phyloP scores from a whole-genome alignment of 1,140 invertebrate genomes.

The Musca domestica region DNA sequence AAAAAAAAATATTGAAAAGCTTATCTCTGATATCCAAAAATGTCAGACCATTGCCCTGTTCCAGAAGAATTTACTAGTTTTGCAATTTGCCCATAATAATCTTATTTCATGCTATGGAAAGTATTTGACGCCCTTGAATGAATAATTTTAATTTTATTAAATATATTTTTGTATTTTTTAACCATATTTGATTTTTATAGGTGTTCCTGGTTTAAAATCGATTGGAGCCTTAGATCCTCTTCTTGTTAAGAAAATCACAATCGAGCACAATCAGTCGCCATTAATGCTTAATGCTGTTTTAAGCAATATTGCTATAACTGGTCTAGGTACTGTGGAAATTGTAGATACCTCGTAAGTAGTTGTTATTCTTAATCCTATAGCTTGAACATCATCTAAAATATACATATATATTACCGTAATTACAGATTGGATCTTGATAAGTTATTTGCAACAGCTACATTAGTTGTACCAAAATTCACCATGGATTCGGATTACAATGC shows the following conservation, averaged over 20 bases:
- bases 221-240: slow-evolving; percentile 33
- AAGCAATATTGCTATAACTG: slow-evolving; percentile 29
- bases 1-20: too few relatives aligned
- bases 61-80: too few relatives aligned
- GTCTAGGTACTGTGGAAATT: slow-evolving; percentile 6
- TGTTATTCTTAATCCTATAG: neutral
- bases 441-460: neutral
- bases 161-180: too few relatives aligned
- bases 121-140: too few relatives aligned
- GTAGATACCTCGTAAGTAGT: slow-evolving; percentile 1
- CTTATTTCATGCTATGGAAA: too few relatives aligned
- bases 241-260: slow-evolving; percentile 27
- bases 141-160: too few relatives aligned
- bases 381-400: neutral
- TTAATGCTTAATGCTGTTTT: slow-evolving; percentile 29
- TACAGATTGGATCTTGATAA: slow-evolving; percentile 5
- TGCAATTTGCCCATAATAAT: too few relatives aligned
- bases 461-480: slow-evolving; percentile 58
- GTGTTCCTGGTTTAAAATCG: slow-evolving; percentile 30
- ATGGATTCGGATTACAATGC: slow-evolving; percentile 69
- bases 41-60: too few relatives aligned
- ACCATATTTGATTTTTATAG: slow-evolving; percentile 8
- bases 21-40: too few relatives aligned
- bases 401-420: neutral
- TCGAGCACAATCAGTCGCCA: slow-evolving; percentile 26